Conservation (phyloP, 2,888 invertebrate species). For the Brachypalpus laphriformis region DNA sequence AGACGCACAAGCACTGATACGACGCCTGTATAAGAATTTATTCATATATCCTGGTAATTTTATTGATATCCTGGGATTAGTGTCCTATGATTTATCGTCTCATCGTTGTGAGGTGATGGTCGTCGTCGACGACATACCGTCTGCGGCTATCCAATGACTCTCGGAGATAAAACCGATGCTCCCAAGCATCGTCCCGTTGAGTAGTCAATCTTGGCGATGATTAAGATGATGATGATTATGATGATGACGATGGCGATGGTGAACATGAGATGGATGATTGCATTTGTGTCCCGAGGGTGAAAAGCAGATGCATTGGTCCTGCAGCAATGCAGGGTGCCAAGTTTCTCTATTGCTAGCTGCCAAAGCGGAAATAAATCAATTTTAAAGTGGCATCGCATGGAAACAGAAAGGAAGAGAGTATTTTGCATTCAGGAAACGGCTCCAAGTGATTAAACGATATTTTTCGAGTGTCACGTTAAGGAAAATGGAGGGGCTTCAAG, state of each 20-base stretch:
- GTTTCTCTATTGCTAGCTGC: neutral
- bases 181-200: constrained; percentile 40
- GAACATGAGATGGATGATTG: constrained; percentile 37
- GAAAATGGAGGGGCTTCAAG: too few species aligned
- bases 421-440: too few species aligned
- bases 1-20: neutral
- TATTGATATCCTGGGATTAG: constrained; percentile 52
- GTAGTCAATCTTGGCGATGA: constrained; percentile 42
- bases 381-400: neutral
- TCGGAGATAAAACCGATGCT: constrained; percentile 44
- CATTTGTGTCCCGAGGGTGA: constrained; percentile 1
- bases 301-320: constrained; percentile 29
- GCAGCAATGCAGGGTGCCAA: neutral
- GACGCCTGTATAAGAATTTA: constrained; percentile 9
- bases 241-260: neutral
- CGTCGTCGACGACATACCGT: neutral
- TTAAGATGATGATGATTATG: constrained; percentile 31
- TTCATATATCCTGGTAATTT: constrained; percentile 27
- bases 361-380: neutral
- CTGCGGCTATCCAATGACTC: constrained; percentile 21
- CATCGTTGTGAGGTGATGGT: constrained; percentile 24
- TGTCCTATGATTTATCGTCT: constrained; percentile 47
- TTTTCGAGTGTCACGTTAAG: too few species aligned
- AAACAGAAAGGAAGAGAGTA: too few species aligned
- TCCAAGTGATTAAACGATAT: neutral